Base-by-base conservation (phyloP, 2,888 invertebrate genomes). In the Scaptomyza parva region DNA sequence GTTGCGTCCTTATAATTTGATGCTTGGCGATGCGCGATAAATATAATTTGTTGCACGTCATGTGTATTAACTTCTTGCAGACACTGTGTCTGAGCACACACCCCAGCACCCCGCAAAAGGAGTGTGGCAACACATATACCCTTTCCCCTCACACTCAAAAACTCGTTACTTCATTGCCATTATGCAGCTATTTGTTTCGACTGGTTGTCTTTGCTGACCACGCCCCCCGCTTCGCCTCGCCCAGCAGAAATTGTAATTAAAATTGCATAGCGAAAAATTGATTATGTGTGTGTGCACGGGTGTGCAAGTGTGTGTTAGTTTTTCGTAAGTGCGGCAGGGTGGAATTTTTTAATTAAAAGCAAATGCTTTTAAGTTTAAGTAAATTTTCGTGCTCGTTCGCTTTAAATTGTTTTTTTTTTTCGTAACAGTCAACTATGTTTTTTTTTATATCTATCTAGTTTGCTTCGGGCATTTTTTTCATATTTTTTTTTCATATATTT, bases 11-110 rank as follows among this genome's bases (percentile, higher is more conserved):
- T 73, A 79, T 86, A 88, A 89, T 89, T 89, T 88, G 79, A 86
- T 88, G 78, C 79, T 85, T 79, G 77, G 77, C 88, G 88, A 86
- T 85, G 89, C 85, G 89, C 82, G 89, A 80, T 86, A 88, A 89
- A 89, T 88, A 88, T 82, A 88, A 89, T 89, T 86, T 89, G 86
- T 82, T 78, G 78, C 81, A 78, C 78, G 85, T 88, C 88, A 86
- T 85, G 83, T 88, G 86, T 77, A 89, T 88, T 86, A 88, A 88
- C 85, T 76, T 78, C 78, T 81, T 70, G 70, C 78, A 63, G 77
- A 67, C 79, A 71, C 62, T 82, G 71, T 87, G 70, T 87, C 73
- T 58, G 54, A 30, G 48, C 65, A 63, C 50, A 61, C 39, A 68
- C 85, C 73, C 54, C 51, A 30, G 48, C 65, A 63, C 50, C 63